phyloP scores from a whole-genome alignment of 2,888 invertebrate genomes.

The Eilema caniola region DNA sequence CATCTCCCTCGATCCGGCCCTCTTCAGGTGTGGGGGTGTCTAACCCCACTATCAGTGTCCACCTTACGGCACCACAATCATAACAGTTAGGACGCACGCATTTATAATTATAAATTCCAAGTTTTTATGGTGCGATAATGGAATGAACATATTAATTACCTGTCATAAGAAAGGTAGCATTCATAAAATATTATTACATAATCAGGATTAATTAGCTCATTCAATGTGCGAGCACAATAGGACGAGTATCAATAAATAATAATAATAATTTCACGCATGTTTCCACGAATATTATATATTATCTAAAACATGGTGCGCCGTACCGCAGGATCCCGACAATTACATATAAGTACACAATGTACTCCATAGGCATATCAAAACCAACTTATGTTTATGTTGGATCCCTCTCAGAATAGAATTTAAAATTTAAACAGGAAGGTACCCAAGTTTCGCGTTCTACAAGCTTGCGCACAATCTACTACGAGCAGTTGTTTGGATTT shows the following conservation, averaged over 20 bases:
- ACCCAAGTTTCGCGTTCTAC: slow-evolving; percentile 47
- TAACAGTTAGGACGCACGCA: no score
- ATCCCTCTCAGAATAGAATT: slow-evolving; percentile 56
- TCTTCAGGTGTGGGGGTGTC: no score
- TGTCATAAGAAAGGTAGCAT: not conserved
- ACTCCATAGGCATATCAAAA: slow-evolving; percentile 30
- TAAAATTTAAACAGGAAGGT: slow-evolving; percentile 57
- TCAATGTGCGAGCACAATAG: slow-evolving; percentile 14
- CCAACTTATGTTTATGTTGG: slow-evolving; percentile 35
- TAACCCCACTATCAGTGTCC: no score
- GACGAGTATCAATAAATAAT: slow-evolving; percentile 14
- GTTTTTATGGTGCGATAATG: no score
- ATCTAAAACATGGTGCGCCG: slow-evolving; percentile 20
- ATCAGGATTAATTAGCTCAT: slow-evolving; percentile 7
- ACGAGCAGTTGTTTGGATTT: slow-evolving; percentile 38
- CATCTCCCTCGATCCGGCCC: no score
- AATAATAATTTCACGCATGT: slow-evolving; percentile 26
- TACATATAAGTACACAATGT: slow-evolving; percentile 27
- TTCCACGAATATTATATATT: slow-evolving; percentile 16
- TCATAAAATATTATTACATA: slow-evolving; percentile 8
- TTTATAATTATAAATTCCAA: no score
- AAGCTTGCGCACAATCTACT: slow-evolving; percentile 36
- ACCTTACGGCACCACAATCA: no score
- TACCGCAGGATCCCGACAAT: slow-evolving; percentile 12
- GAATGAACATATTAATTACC: no score